Percentiles rank a stretch among this genome's conserved stretches.
Evolutionary conservation across 2,888 invertebrate genomes (phyloP).

Genomic region (Tortricodes alternella): DNA sequence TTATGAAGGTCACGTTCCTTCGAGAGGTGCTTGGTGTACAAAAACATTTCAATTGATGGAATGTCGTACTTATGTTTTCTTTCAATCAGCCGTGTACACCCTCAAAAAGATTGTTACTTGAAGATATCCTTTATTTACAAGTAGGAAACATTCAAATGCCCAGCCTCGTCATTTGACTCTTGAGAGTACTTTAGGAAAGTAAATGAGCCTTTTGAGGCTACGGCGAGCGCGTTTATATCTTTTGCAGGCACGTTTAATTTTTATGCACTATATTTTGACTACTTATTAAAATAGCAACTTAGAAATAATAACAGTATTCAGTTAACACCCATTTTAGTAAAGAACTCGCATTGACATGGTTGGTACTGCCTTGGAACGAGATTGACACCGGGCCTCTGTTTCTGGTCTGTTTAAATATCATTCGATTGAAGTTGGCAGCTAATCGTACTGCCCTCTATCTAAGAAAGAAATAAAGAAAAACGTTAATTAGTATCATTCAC

Average conservation of each 20-base stretch:
- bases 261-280: not conserved
- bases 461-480: no score
- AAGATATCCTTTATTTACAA: conserved; percentile 37
- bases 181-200: not conserved
- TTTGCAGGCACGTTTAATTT: conserved; percentile 12
- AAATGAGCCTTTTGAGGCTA: not conserved
- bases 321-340: no score
- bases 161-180: not conserved
- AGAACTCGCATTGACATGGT: no score
- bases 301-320: no score
- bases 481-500: no score
- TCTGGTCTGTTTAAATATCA: no score
- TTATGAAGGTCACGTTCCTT: conserved; percentile 75
- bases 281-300: not conserved
- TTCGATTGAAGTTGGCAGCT: no score
- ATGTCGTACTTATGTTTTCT: conserved; percentile 63
- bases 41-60: conserved; percentile 56
- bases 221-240: conserved; percentile 26
- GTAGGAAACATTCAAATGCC: conserved; percentile 6
- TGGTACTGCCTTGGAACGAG: no score
- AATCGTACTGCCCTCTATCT: no score
- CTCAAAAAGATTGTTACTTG: conserved; percentile 51
- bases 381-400: no score
- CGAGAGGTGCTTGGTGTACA: conserved; percentile 67
- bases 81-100: conserved; percentile 57